phyloP scores from a whole-genome alignment of 1,140 invertebrate genomes.

The Drosophila trapezifrons region DNA sequence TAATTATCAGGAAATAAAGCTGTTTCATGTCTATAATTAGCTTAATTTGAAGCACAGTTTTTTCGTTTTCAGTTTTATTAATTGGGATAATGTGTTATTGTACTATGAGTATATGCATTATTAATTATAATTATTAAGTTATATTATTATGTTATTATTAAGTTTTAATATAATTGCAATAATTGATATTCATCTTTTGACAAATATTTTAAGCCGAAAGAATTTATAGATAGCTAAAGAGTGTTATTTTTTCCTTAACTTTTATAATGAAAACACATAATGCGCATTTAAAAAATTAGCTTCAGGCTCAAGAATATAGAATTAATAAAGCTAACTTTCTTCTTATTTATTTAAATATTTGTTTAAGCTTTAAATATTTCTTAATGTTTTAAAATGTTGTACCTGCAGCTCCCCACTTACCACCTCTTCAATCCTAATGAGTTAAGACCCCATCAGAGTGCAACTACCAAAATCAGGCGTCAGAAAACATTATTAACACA shows the following conservation, averaged over 20 bases:
- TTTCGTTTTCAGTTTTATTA: too few relatives aligned
- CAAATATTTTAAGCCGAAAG: not conserved
- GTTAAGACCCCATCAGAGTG: not conserved
- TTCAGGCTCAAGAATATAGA: too few relatives aligned
- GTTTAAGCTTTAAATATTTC: not conserved
- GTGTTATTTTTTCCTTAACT: too few relatives aligned
- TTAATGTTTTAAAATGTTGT: not conserved
- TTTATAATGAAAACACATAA: too few relatives aligned
- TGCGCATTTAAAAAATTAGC: too few relatives aligned
- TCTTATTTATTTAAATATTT: too few relatives aligned
- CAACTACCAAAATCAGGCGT: slow-evolving; percentile 31
- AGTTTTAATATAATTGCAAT: not conserved
- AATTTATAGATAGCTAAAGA: not conserved
- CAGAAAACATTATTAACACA: slow-evolving; percentile 28
- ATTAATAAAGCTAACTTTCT: too few relatives aligned
- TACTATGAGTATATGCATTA: too few relatives aligned
- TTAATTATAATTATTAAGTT: too few relatives aligned
- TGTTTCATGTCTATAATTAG: not conserved
- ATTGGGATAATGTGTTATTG: too few relatives aligned
- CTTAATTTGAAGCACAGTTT: not conserved
- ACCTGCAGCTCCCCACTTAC: not conserved
- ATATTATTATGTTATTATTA: not conserved
- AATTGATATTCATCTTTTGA: not conserved
- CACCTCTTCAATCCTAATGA: not conserved
- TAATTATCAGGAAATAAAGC: not conserved